phyloP scores from a whole-genome alignment of 2,888 invertebrate genomes.

The Acleris emargana region DNA sequence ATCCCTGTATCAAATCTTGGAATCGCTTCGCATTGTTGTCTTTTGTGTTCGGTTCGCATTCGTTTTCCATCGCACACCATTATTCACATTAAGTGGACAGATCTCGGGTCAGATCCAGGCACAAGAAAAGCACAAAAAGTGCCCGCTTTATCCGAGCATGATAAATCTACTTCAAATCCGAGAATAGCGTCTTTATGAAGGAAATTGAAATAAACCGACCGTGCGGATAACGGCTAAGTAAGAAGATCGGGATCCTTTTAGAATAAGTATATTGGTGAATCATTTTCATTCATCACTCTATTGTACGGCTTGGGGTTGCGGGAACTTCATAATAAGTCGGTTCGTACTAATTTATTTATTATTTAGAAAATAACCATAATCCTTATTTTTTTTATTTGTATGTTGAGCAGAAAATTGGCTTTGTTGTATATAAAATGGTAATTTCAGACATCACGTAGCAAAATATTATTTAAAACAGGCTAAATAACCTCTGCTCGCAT shows the following conservation, averaged over 20 bases:
- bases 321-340: conserved; percentile 25
- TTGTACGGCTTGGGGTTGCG: conserved; percentile 22
- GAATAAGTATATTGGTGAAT: conserved; percentile 77
- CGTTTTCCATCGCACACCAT: conserved; percentile 84
- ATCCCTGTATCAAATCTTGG: conserved; percentile 80
- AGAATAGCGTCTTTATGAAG: conserved; percentile 84
- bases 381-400: no score
- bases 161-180: conserved; percentile 85
- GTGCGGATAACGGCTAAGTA: conserved; percentile 84
- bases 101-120: conserved; percentile 84
- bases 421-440: no score
- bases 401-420: no score
- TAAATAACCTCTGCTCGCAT: no score
- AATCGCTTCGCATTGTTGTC: conserved; percentile 82
- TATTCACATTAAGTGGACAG: conserved; percentile 85
- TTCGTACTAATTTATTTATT: background rate
- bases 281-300: conserved; percentile 76
- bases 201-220: conserved; percentile 85
- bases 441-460: no score
- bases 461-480: no score
- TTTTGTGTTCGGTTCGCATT: conserved; percentile 81
- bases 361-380: no score
- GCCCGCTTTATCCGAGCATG: conserved; percentile 84
- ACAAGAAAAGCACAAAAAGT: conserved; percentile 84
- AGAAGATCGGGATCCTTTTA: conserved; percentile 80